phyloP scores from a whole-genome alignment of 1,140 invertebrate species.

The Pomacea maculata region DNA sequence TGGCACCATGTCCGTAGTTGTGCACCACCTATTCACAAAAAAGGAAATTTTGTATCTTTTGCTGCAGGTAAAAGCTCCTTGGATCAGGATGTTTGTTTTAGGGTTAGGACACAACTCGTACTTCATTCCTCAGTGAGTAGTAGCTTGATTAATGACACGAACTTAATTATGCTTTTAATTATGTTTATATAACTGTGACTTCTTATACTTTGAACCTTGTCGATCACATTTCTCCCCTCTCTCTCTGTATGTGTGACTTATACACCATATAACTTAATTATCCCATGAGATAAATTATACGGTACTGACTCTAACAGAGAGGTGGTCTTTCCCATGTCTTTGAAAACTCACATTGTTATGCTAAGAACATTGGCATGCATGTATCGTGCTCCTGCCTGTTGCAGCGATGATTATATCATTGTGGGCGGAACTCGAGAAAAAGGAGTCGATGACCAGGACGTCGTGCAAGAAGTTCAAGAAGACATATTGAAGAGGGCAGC shows the following conservation, averaged over 20 bases:
- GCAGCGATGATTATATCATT: conserved; percentile 32
- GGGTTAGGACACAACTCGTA: conserved; percentile 24
- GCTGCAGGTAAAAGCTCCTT: conserved; percentile 39
- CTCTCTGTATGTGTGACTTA: not conserved
- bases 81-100: conserved; percentile 38
- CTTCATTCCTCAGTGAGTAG: not conserved
- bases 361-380: too few relatives aligned
- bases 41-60: not conserved
- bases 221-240: not conserved
- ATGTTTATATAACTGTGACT: not conserved
- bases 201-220: not conserved
- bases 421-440: conserved; percentile 36
- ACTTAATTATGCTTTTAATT: not conserved
- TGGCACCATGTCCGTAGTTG: conserved; percentile 93
- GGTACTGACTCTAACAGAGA: too few relatives aligned
- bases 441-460: conserved; percentile 24
- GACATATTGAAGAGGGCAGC: conserved; percentile 35
- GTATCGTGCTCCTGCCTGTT: conserved; percentile 16
- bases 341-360: too few relatives aligned
- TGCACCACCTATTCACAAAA: conserved; percentile 72
- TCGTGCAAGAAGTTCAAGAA: conserved; percentile 21
- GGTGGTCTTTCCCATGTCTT: too few relatives aligned
- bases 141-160: not conserved
- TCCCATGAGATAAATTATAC: not conserved
- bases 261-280: not conserved